phyloP scores from a whole-genome alignment of 92 coral and sea anemone species.

The Porites divaricata region DNA sequence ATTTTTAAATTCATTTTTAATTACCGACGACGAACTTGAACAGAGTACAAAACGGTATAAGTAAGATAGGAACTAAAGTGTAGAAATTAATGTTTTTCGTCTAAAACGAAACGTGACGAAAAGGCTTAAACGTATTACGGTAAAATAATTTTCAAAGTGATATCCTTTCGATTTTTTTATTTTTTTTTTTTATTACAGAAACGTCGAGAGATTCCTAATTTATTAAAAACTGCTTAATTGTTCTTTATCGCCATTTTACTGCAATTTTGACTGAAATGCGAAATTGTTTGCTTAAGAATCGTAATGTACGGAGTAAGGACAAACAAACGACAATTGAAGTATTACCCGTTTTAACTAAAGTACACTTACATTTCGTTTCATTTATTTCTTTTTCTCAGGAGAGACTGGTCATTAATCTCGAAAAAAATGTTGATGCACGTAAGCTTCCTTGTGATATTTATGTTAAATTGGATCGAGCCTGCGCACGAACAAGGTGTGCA shows the following conservation, averaged over 20 bases:
- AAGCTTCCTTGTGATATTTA: not conserved
- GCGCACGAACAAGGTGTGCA: conserved; percentile 34
- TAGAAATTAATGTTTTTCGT: no score
- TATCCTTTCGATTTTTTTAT: no score
- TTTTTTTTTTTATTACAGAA: no score
- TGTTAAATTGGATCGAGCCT: not conserved
- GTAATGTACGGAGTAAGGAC: not conserved
- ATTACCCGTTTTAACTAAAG: no score
- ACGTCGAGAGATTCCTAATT: not conserved
- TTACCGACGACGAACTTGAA: no score
- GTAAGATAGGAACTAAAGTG: no score
- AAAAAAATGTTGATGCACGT: not conserved
- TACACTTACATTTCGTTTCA: no score
- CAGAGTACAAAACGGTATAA: no score
- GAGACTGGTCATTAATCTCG: not conserved
- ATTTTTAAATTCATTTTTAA: no score
- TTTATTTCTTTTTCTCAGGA: not conserved
- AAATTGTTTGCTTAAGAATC: not conserved
- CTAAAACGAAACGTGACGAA: no score
- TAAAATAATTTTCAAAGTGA: no score
- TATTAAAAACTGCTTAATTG: not conserved
- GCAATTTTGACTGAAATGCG: not conserved
- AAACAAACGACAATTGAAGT: not conserved
- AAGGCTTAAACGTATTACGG: no score
- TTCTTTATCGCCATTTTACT: not conserved